phyloP scores from a whole-genome alignment of 2,888 invertebrate species.

The Mythimna vitellina region DNA sequence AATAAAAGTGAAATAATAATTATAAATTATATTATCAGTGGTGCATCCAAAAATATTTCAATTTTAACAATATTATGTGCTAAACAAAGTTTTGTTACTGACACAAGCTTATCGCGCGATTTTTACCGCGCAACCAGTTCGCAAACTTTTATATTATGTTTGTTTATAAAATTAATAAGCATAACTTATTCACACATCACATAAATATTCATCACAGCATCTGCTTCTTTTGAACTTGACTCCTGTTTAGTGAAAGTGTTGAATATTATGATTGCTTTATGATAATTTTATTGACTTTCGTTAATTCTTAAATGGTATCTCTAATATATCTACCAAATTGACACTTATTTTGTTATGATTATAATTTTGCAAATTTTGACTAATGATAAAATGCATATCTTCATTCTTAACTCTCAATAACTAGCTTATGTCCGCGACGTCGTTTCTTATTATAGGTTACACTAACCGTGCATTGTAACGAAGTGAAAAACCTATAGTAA shows the following conservation, averaged over 20 bases:
- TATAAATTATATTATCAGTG: too few species aligned
- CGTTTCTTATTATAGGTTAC: background rate
- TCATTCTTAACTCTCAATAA: too few species aligned
- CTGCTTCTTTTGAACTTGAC: conserved; percentile 57
- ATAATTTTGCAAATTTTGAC: conserved; percentile 3
- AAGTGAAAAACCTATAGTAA: background rate
- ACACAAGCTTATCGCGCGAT: background rate
- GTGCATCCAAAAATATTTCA: background rate
- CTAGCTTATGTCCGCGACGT: background rate
- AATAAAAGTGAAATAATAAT: background rate
- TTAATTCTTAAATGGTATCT: conserved; percentile 24
- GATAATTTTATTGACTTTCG: conserved; percentile 69
- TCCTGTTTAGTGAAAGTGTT: conserved; percentile 69
- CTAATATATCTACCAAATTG: conserved; percentile 8
- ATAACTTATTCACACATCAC: conserved; percentile 16
- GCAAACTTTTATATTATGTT: conserved; percentile 19
- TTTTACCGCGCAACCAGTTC: conserved; percentile 19
- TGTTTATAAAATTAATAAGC: conserved; percentile 34
- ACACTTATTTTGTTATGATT: background rate
- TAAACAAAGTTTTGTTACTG: conserved; percentile 1
- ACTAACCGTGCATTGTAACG: background rate
- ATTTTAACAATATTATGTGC: background rate
- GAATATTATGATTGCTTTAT: conserved; percentile 57
- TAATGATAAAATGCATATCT: background rate
- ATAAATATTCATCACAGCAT: conserved; percentile 30